phyloP scores from a whole-genome alignment of 1,140 invertebrate genomes.

The Drosophila asahinai region DNA sequence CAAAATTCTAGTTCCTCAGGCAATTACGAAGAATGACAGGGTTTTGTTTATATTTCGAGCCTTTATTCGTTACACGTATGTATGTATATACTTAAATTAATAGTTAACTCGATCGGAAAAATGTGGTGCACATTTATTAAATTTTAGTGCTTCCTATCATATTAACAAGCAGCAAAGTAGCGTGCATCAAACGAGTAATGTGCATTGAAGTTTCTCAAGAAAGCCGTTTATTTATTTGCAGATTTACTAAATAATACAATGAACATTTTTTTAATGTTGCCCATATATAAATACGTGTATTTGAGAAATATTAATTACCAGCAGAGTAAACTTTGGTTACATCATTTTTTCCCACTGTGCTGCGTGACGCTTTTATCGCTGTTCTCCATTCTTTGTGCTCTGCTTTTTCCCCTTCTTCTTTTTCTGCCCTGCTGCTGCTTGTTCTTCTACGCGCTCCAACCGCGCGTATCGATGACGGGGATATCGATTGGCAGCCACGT shows the following conservation, averaged over 20 bases:
- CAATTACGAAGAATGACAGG: background rate
- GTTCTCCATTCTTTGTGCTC: slow-evolving; percentile 19
- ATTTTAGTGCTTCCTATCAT: slow-evolving; percentile 13
- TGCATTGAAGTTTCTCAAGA: background rate
- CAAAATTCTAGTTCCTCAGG: slow-evolving; percentile 10
- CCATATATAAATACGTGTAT: background rate
- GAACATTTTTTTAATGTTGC: background rate
- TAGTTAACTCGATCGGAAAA: slow-evolving; percentile 8
- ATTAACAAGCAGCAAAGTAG: slow-evolving; percentile 2
- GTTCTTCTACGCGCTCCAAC: slow-evolving; percentile 12
- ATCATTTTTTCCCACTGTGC: slow-evolving; percentile 5
- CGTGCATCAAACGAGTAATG: slow-evolving; percentile 2
- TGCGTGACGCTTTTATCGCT: slow-evolving; percentile 20
- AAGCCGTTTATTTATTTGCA: background rate
- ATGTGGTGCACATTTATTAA: slow-evolving; percentile 9
- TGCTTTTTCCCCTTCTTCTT: slow-evolving; percentile 16
- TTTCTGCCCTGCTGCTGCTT: background rate
- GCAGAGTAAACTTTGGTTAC: background rate
- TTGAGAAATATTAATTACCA: background rate
- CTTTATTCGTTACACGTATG: background rate
- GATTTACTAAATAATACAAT: background rate
- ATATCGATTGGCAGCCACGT: slow-evolving; percentile 19
- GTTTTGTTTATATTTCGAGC: background rate
- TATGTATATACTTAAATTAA: background rate
- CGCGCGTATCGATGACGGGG: slow-evolving; percentile 15